Base-by-base conservation (phyloP, 2,797 vertebrate genomes). In the Amblyopsis hoosieri region DNA sequence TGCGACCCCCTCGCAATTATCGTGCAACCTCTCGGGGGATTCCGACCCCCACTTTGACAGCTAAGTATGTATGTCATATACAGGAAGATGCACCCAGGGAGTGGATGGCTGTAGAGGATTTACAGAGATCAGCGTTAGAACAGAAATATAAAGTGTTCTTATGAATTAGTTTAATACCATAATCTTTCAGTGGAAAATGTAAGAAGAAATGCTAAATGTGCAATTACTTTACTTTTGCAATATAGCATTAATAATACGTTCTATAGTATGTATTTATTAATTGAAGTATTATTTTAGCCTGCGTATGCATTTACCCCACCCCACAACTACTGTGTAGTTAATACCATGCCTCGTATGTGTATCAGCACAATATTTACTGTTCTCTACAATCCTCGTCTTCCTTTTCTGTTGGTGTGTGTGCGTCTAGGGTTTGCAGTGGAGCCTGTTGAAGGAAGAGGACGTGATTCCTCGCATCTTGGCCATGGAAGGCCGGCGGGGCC, bases 371-470 rank as follows among this genome's bases (percentile, higher is more conserved):
- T 42, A 42, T 67, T 67, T 45, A 66, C 15, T 46, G 45, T 73
- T 56, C 45, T 46, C 47, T 29, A 12, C 31, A 33, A 15, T 12
- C 57, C 12, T n/a, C 31, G 64, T 51, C 52, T 70, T 59, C 54
- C 19, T 54, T 45, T 69, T 75, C 57, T 67, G 42, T 66, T 57
- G 66, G 45, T 56, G 54, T 54, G 51, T 64, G 50, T 69, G 48
- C 37, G 12, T 19, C 12, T 89, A 99, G 98, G 98, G 97, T 64
- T 90, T 98, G 91, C 97, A 99, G 89, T 99, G 98, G 98, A 97
- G 92, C 88, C 91, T 97, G 57, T 90, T 99, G 90, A 97, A 96
- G 83, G 96, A 98, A 65, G 96, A 98, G 63, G 98, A 99, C 58
- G 93, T 98, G 46, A 82, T 97, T 80, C 96, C 97, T 69, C 94